Evolutionary conservation across 1,140 invertebrate species (phyloP), one percentile per base, ranked within the genome.

Genomic region (Ruditapes philippinarum): DNA sequence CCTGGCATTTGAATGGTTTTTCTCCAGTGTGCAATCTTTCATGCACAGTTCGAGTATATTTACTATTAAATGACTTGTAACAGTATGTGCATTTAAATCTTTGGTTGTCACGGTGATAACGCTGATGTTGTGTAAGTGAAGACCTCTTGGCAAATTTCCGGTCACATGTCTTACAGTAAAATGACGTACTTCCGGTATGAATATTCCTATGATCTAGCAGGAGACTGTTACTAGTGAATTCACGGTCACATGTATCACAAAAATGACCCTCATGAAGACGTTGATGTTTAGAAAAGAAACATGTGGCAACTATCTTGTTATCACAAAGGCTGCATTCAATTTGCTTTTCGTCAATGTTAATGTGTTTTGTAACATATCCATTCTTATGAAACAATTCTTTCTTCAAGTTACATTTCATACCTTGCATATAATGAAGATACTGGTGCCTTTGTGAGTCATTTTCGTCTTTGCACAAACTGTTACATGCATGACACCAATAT

Each of bases 151-250:
- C 25, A 68, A 98, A 98, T 94, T 98, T 98, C 62, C 98, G 96
- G 22, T 98, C 97, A 95, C 98, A 98, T 93, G 98, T 98, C 22
- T 98, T 97, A 95, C 98, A 98, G 1, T 97, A 97, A 95, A 98
- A 98, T 0, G 98, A 98, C 93, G 98, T 98, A 95, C 98, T 98
- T 94, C 98, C 98, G 42, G 98, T 98, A 95, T 98, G 98, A 88
- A 93, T 93, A 51, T 87, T 90, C 70, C 92, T 78, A 60, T 92
- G 92, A 36, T 93, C 91, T 22, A 62, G 62, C n/a, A 89, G 79
- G 7, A 79, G 65, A 51, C 79, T 82, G 68, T 82, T 83, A 51
- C 62, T 82, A 31, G 62, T 60, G 36, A 89, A 89, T 33, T 89
- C 87, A 5, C 45, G 40, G 3, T 36, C 14, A 81, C 87, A 89